Evolutionary conservation across 1,140 invertebrate species (phyloP), one percentile per base, ranked within the genome.

Genomic region (Apis laboriosa): DNA sequence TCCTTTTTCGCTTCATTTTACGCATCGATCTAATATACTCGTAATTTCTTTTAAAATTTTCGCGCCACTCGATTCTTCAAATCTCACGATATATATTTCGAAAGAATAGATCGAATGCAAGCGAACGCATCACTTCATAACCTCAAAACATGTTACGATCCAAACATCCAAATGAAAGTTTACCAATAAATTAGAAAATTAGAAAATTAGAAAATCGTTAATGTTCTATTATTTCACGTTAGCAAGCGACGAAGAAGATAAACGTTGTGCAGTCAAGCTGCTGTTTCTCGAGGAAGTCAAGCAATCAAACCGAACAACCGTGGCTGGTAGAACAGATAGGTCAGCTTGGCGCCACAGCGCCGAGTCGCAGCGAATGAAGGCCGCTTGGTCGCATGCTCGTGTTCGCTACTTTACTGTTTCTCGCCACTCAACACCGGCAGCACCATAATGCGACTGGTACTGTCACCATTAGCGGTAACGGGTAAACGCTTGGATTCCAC

Each of bases 331-430:
- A 87, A 80, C 86, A 90, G 90, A 91, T 91, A 91, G 90, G 90
- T 91, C 90, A 91, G 90, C 88, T 91, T 91, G 90, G 90, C 90
- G 90, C 90, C 90, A 90, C 86, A 86, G 67, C 78, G 85, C 86
- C 86, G 88, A 84, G 87, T 64, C 82, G 81, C 78, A 85, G 67
- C 85, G 73, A 84, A 88, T 80, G 90, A 91, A 90, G 88, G 90
- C 84, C 90, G 86, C 53, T 89, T 60, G 88, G 80, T 89, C 67
- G 89, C 74, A 76, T 61, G 61, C 74, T 82, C 55, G 53, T 82
- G 80, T 75, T 76, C 67, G 75, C 66, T 78, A 78, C 66, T 51
- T 70, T 71, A 71, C 66, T 76, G 66, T 81, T 78, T 58, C 49
- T 77, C 51, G 66, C 66, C 80, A 55, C 56, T 77, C 80, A 71